Evolutionary conservation across 2,113 vertebrate genomes (phyloP), one percentile per base, ranked within the genome.

Genomic region (Grantiella picta): DNA sequence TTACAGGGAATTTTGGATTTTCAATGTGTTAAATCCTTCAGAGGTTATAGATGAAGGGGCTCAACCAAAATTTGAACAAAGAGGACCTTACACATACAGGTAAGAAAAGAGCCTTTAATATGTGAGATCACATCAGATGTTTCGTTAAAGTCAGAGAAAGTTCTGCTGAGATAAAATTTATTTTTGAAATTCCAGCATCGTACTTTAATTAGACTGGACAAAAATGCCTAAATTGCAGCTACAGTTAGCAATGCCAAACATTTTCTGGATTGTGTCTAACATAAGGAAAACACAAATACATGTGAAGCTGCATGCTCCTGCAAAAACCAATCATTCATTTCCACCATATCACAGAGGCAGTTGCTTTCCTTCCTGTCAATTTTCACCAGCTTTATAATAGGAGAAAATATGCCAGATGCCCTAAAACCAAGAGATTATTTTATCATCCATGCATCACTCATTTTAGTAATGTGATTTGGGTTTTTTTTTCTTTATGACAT

Each of bases 1-100:
- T 72, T 99, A 99, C 96, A 98, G 99, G 56, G 98, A 99, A 95
- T 99, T 99, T 97, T 99, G 99, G 99, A 69, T 99, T 42, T 99
- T 98, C 86, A 71, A 99, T 4, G 98, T 99, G 28, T 90, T 94
- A 83, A 99, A 99, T 89, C 97, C 99, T 42, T 5, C 78, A 6
- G 98, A 98, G 0, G 98, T 99, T 11, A 4, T 97, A 8, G 1
- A 79, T 0, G 15, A 96, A 3, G 99, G 99, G 17, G 91, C 89
- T 38, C 93, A 13, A 29, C 98, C 99, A 64, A 83, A 94, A 54
- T 88, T 99, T 11, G 49, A 89, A 66, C 98, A 99, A 96, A 98
- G 76, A 96, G 99, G 99, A 68, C 99, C 99, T 10, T 99, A 99
- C 54, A 99, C 99, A 0, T 99, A 99, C 95, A 98, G 91, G 99